Percentiles rank a stretch among this genome's conserved stretches.
These are phyloP conservation scores for Leptopilina myrica DNA, from an alignment of 2,888 invertebrate genomes.

Conservation along the genomic window DNA sequence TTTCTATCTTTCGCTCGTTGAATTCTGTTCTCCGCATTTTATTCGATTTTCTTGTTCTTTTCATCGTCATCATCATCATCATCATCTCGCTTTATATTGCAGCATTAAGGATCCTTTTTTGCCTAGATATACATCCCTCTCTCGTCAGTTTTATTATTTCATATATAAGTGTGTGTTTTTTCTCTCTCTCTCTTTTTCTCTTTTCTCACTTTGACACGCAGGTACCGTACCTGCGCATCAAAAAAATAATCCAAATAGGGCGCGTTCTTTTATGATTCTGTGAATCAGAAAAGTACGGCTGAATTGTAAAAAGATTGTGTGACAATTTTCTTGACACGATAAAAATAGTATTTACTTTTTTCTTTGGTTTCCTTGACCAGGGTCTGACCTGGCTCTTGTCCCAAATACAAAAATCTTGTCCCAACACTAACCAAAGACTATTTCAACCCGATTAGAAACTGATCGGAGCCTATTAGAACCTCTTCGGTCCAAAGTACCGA, in stretches of 20 bases:
- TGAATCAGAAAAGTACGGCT: slow-evolving; percentile 49
- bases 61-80: background rate
- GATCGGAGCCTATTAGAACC: no score
- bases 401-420: no score
- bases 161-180: slow-evolving; percentile 49
- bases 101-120: background rate
- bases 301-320: slow-evolving; percentile 15
- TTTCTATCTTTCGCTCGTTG: slow-evolving; percentile 45
- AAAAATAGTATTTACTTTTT: no score
- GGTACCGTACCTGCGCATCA: slow-evolving; percentile 48
- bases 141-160: slow-evolving; percentile 57
- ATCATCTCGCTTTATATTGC: slow-evolving; percentile 2
- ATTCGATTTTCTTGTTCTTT: slow-evolving; percentile 31
- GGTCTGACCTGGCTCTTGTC: no score
- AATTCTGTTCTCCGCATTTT: slow-evolving; percentile 44
- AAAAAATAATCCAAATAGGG: slow-evolving; percentile 48
- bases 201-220: slow-evolving; percentile 46
- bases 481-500: no score
- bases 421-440: no score
- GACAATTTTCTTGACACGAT: slow-evolving; percentile 32
- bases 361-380: no score
- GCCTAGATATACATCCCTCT: slow-evolving; percentile 9
- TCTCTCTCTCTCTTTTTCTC: background rate
- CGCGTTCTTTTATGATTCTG: slow-evolving; percentile 42
- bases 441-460: no score